Evolutionary conservation across 2,888 invertebrate genomes (phyloP), one percentile per base, ranked within the genome.

Genomic region (Caenorhabditis imperialis): DNA sequence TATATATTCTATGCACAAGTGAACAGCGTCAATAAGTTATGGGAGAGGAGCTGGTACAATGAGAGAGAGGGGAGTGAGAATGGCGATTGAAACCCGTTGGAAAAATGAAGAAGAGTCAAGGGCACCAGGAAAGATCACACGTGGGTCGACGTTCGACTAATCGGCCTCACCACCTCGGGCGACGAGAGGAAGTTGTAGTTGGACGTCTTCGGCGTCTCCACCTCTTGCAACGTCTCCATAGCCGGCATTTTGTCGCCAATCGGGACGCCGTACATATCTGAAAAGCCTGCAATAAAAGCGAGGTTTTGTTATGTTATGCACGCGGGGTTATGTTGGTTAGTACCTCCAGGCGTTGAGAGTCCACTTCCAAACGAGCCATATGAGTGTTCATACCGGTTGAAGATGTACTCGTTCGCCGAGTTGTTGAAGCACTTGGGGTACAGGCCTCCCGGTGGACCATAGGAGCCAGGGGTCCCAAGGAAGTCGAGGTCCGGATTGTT

Each of bases 401-500:
- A 75, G 63, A 80, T 73, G 44, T 82, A 82, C 48, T 82, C 82
- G 22, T 70, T 75, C 10, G 74, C 71, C 0, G 82, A 82, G 25
- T 74, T 74, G 71, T 82, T 78, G 55, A 79, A 50, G 42, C 79
- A 82, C 47, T 82, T 82, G 10, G 81, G 80, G 53, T 81, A 82
- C 0, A 82, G 51, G 6, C 77, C 71, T 54, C 73, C 75, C 8
- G 69, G 73, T 2, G 63, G 73, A 4, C 72, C 71, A 27, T 69
- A 75, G 14, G 76, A 76, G 35, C 73, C 65, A 14, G 72, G 84
- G 48, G 67, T 81, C 57, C 42, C 84, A 2, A 86, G 67, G 50
- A 75, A 82, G 60, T 87, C 87, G n/a, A 87, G 61, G 74, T 87
- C 87, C n/a, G 86, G 87, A 54, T 88, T 87, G 70, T 85, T 86